Evolutionary conservation across 2,888 invertebrate genomes (phyloP).

Genomic region (Corythucha ciliata): DNA sequence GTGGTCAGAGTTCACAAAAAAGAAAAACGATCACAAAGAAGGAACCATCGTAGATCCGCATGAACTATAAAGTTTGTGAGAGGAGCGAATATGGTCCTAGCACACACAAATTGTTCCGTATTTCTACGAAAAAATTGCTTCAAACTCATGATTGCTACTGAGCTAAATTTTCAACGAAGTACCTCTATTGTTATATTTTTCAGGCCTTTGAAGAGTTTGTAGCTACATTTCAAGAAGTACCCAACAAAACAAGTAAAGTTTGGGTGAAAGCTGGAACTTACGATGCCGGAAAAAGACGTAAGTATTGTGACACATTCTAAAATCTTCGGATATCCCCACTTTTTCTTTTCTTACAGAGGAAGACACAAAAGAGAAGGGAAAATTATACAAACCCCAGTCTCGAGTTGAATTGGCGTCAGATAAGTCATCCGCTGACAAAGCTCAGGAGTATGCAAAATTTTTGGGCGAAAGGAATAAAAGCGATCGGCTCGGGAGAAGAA

Average conservation of each 20-base stretch:
- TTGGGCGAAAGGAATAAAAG: conserved; percentile 53
- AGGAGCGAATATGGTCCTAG: too few relatives aligned
- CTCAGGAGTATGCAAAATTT: conserved; percentile 58
- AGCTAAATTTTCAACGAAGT: not conserved
- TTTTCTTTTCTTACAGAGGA: conserved; percentile 68
- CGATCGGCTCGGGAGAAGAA: conserved; percentile 49
- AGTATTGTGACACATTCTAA: conserved; percentile 38
- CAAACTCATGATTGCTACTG: not conserved
- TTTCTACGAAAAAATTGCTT: too few relatives aligned
- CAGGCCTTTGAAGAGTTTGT: conserved; percentile 95
- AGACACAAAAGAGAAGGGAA: conserved; percentile 79
- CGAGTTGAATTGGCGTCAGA: conserved; percentile 51
- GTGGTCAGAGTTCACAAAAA: too few relatives aligned
- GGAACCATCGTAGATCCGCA: too few relatives aligned
- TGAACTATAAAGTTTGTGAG: too few relatives aligned
- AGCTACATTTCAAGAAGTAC: conserved; percentile 87
- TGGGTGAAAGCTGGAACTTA: conserved; percentile 98
- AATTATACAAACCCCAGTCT: conserved; percentile 83
- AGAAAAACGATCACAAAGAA: too few relatives aligned
- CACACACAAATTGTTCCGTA: too few relatives aligned
- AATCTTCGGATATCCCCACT: not conserved
- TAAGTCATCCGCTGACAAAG: conserved; percentile 52
- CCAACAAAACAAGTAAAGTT: conserved; percentile 69
- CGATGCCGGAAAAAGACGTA: conserved; percentile 86
- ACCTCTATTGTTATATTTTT: conserved; percentile 8